Evolutionary conservation across 2,113 vertebrate species (phyloP).

Genomic region (Prietella phreatophila): DNA sequence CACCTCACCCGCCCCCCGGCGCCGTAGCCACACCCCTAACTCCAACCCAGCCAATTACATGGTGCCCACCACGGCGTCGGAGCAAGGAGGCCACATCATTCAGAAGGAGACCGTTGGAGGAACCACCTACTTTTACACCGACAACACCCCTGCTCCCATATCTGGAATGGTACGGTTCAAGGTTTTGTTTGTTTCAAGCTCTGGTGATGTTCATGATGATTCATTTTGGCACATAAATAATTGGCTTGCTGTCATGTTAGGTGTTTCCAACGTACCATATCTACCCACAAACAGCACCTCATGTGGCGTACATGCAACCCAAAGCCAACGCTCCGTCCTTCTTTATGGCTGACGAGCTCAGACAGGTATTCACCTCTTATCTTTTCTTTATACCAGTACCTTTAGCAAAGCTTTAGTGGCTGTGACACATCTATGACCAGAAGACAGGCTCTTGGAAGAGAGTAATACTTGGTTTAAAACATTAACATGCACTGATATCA

Average conservation of each 20-base stretch:
- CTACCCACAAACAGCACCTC: conserved; percentile 94
- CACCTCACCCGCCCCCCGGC: conserved; percentile 92
- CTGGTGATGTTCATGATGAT: neutral
- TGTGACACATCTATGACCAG: neutral
- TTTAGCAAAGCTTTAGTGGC: neutral
- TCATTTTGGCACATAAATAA: neutral
- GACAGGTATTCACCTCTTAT: conserved; percentile 79
- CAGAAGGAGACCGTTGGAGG: conserved; percentile 99
- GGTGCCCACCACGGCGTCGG: conserved; percentile 91
- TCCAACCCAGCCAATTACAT: conserved; percentile 93
- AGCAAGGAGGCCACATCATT: conserved; percentile 86
- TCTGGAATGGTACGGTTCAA: conserved; percentile 86
- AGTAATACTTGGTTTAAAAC: neutral
- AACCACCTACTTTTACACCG: conserved; percentile 98
- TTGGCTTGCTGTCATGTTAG: conserved; percentile 65
- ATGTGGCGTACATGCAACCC: conserved; percentile 99
- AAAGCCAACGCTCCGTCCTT: conserved; percentile 99
- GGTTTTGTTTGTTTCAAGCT: neutral
- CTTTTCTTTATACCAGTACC: neutral
- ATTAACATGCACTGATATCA: neutral
- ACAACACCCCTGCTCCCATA: conserved; percentile 90
- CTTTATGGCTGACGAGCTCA: conserved; percentile 97
- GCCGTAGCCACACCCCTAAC: conserved; percentile 98
- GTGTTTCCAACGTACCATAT: conserved; percentile 98
- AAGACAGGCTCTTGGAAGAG: neutral